Evolutionary conservation across 2,113 vertebrate species (phyloP), one percentile per base, ranked within the genome.

Genomic region (Anolis carolinensis): DNA sequence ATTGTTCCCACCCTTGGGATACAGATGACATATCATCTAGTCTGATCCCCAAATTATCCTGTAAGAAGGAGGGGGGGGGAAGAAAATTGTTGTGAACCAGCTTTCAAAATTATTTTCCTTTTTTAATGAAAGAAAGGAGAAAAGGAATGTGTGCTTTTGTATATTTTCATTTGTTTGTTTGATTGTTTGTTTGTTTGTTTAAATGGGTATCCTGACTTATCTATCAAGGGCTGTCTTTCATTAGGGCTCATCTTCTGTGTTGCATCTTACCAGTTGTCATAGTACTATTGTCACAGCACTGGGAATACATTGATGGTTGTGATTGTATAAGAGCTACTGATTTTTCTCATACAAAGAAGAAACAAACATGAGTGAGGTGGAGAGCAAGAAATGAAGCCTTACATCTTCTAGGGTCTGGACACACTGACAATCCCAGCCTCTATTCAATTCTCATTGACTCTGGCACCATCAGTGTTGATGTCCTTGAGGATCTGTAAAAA

Each of bases 351-450:
- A 52, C 32, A 32, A 79, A 62, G 14, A 25, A 36, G 27, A 78
- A 6, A 10, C 48, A 78, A 78, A 18, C 18, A 39, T 6, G 2
- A 73, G 34, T 20, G 76, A n/a, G 50, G 48, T 59, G 21, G 25
- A 67, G 34, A 74, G 25, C 72, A n/a, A 52, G 11, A 52, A 14
- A 52, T 27, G 50, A 50, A 10, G 25, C 27, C 79, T 81, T 94
- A 90, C 16, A 0, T 89, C 93, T 95, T 87, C 84, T 93, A 93
- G 92, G 92, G 87, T 85, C 93, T 94, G 94, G 92, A 89, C 91
- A 81, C 83, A 83, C 73, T 76, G 74, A 91, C 91, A 85, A 39
- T 86, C 91, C 84, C 83, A 78, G 90, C 89, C 91, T 91, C 91
- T 88, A 91, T 89, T 87, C 93, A 95, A 95, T 88, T 34, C 72